Evolutionary conservation across 2,888 invertebrate species (phyloP).

Genomic region (Polyploca ridens): DNA sequence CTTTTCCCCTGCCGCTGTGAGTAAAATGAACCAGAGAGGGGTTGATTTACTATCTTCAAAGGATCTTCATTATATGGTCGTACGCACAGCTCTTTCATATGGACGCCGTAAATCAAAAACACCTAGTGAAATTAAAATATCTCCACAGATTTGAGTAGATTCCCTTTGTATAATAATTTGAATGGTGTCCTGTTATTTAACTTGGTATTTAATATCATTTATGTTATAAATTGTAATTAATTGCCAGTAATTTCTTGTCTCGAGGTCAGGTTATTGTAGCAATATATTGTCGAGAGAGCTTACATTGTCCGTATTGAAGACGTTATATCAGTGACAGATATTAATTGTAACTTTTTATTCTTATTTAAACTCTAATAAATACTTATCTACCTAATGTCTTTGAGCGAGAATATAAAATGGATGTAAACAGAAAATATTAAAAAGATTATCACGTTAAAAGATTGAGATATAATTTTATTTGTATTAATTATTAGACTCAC

Average conservation of each 20-base stretch:
- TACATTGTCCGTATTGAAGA: conserved; percentile 24
- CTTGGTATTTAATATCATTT: conserved; percentile 49
- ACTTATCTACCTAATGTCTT: too few relatives aligned
- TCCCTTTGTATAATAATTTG: conserved; percentile 45
- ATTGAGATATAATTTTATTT: neutral
- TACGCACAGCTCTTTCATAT: conserved; percentile 71
- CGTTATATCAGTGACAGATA: conserved; percentile 19
- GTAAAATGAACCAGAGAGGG: conserved; percentile 18
- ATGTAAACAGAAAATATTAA: too few relatives aligned
- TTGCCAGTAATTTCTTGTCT: conserved; percentile 49
- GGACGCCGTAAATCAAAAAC: conserved; percentile 71
- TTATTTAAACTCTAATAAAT: neutral
- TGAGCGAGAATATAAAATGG: too few relatives aligned
- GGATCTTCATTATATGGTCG: conserved; percentile 47
- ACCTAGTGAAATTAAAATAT: conserved; percentile 72
- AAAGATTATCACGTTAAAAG: too few relatives aligned
- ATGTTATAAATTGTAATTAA: conserved; percentile 56
- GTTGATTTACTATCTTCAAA: conserved; percentile 14
- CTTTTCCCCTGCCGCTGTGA: conserved; percentile 21
- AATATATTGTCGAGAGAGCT: conserved; percentile 38
- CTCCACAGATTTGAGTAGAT: conserved; percentile 46
- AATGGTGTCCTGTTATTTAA: conserved; percentile 37
- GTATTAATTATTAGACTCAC: too few relatives aligned
- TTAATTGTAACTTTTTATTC: conserved; percentile 10
- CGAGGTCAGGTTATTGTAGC: conserved; percentile 46